These are phyloP conservation scores for Nannospalax galili DNA, from an alignment of 2,113 vertebrate species.

Conservation along the genomic window DNA sequence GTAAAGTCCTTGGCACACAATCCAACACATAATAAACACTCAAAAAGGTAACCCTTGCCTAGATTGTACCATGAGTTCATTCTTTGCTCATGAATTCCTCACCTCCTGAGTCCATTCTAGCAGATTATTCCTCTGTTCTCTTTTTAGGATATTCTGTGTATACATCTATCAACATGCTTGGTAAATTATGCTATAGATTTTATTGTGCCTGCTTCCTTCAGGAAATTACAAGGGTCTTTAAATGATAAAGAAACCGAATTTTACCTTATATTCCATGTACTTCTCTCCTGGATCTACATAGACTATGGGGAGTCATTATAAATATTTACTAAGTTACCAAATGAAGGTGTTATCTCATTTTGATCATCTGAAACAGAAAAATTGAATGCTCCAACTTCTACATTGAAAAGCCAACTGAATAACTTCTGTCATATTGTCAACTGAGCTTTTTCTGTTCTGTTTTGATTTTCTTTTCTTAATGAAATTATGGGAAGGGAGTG, in stretches of 20 bases:
- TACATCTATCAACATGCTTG: not conserved
- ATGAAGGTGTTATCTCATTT: not conserved
- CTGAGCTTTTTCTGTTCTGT: not conserved
- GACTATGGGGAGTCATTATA: not conserved
- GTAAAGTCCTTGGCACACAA: not conserved
- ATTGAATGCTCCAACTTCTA: not conserved
- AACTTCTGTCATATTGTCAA: slow-evolving; percentile 27
- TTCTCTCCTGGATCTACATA: not conserved
- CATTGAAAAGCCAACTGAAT: slow-evolving; percentile 29
- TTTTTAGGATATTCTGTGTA: not conserved
- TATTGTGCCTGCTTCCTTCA: not conserved
- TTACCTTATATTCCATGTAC: not conserved
- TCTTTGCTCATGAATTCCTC: not conserved
- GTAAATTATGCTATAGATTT: not conserved
- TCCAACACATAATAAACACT: not conserved
- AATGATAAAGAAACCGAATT: not conserved
- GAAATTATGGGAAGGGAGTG: not conserved
- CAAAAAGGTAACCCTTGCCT: not conserved
- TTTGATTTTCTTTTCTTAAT: not conserved
- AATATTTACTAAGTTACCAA: not conserved
- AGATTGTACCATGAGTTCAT: not conserved
- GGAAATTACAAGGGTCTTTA: not conserved
- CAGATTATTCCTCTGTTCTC: not conserved
- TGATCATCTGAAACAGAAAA: slow-evolving; percentile 22
- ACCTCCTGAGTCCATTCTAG: not conserved